Evolutionary conservation across 2,888 invertebrate genomes (phyloP).

Genomic region (Drosophila gaucha): DNA sequence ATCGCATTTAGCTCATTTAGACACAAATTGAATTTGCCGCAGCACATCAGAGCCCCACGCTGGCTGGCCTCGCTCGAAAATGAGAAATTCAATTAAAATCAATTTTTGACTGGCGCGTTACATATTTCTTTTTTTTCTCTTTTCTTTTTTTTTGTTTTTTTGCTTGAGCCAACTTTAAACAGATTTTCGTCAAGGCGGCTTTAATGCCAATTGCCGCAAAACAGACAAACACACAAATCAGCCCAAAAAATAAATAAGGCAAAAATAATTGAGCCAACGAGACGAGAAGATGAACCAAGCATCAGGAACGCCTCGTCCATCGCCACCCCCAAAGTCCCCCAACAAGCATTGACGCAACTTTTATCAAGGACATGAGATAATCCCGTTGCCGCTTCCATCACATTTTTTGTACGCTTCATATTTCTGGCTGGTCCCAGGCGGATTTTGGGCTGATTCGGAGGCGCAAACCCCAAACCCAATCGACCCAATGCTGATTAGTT

Average conservation of each 20-base stretch:
- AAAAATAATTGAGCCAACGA: conserved; percentile 65
- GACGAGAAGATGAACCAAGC: conserved; percentile 12
- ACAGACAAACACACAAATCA: conserved; percentile 42
- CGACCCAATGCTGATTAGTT: conserved; percentile 39
- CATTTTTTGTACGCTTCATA: conserved; percentile 39
- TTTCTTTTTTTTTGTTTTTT: not conserved
- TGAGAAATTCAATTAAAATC: conserved; percentile 77
- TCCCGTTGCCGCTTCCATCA: conserved; percentile 33
- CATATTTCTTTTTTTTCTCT: conserved; percentile 15
- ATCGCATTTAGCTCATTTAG: conserved; percentile 77
- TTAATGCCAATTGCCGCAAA: conserved; percentile 51
- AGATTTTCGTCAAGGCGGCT: conserved; percentile 52
- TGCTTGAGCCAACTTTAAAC: conserved; percentile 44
- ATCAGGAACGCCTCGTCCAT: not conserved
- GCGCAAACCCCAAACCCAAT: conserved; percentile 7
- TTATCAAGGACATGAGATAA: conserved; percentile 62
- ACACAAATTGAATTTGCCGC: conserved; percentile 74
- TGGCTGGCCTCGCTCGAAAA: conserved; percentile 44
- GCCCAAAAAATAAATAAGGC: conserved; percentile 51
- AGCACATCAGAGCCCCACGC: conserved; percentile 20
- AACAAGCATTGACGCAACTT: conserved; percentile 28
- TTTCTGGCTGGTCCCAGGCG: conserved; percentile 25
- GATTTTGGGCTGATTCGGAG: not conserved
- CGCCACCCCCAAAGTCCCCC: not conserved
- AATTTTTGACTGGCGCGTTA: conserved; percentile 57